These are phyloP conservation scores for Silurus lanzhouensis DNA, from an alignment of 2,797 vertebrate genomes.

Conservation along the genomic window DNA sequence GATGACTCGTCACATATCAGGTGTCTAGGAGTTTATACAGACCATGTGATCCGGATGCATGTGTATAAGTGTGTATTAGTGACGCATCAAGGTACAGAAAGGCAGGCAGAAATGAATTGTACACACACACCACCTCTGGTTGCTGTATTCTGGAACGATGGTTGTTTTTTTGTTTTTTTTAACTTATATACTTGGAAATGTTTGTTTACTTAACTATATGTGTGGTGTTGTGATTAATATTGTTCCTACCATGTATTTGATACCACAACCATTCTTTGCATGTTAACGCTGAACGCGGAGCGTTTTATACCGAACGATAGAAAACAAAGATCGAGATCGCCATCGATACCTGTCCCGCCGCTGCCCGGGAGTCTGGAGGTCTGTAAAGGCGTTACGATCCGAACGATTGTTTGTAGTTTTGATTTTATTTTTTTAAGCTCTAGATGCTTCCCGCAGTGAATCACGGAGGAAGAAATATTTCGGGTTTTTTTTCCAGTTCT, in stretches of 20 bases:
- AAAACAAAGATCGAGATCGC: slow-evolving; percentile 15
- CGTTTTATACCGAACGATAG: slow-evolving; percentile 57
- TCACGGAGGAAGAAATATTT: slow-evolving; percentile 2
- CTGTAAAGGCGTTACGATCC: neutral
- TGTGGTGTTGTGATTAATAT: slow-evolving; percentile 56
- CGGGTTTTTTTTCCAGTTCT: neutral
- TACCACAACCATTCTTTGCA: slow-evolving; percentile 73
- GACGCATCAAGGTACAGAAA: neutral
- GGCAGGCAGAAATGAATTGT: slow-evolving; percentile 46
- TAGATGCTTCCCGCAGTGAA: neutral
- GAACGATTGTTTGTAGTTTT: neutral
- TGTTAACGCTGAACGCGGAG: slow-evolving; percentile 66
- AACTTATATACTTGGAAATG: slow-evolving; percentile 60
- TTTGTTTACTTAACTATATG: slow-evolving; percentile 70
- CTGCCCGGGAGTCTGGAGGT: slow-evolving; percentile 4
- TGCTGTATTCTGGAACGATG: slow-evolving; percentile 52
- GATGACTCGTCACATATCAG: slow-evolving; percentile 62
- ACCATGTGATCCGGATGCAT: slow-evolving; percentile 52
- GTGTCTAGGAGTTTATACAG: slow-evolving; percentile 56
- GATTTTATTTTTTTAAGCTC: neutral
- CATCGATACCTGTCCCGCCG: slow-evolving; percentile 17
- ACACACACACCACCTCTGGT: slow-evolving; percentile 55
- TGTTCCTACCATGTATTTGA: slow-evolving; percentile 75
- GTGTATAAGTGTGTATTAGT: neutral
- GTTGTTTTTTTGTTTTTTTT: slow-evolving; percentile 53